Conservation (phyloP, 1,140 invertebrate species). For the Pissodes strobi region DNA sequence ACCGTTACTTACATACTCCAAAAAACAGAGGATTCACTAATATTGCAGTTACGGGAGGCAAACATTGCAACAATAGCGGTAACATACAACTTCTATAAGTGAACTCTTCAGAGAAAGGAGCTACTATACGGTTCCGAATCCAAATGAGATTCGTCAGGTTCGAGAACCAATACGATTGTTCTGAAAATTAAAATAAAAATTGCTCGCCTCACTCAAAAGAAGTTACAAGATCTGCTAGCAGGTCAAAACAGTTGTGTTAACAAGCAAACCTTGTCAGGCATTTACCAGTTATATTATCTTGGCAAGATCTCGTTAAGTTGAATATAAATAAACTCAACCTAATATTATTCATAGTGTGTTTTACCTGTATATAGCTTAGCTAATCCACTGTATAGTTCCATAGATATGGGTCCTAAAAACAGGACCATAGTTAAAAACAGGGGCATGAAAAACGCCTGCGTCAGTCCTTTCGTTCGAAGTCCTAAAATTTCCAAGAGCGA, state of each 20-base stretch:
- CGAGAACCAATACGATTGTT: slow-evolving; percentile 33
- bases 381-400: slow-evolving; percentile 71
- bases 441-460: slow-evolving; percentile 75
- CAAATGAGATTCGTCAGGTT: slow-evolving; percentile 72
- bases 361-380: slow-evolving; percentile 72
- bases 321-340: too few species aligned
- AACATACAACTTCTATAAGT: slow-evolving; percentile 89
- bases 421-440: slow-evolving; percentile 81
- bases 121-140: slow-evolving; percentile 88
- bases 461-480: slow-evolving; percentile 71
- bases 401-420: slow-evolving; percentile 80
- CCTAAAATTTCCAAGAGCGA: slow-evolving; percentile 77
- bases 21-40: slow-evolving; percentile 91
- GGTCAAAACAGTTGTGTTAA: too few species aligned
- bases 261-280: too few species aligned
- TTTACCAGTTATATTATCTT: too few species aligned
- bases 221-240: too few species aligned
- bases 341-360: slow-evolving; percentile 9
- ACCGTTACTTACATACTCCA: slow-evolving; percentile 78
- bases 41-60: slow-evolving; percentile 74
- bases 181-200: slow-evolving; percentile 15
- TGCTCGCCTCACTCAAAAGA: too few species aligned
- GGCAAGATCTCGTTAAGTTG: too few species aligned
- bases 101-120: slow-evolving; percentile 93
- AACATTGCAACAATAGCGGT: slow-evolving; percentile 83